These are phyloP conservation scores for Tolmerus cingulatus DNA, from an alignment of 2,888 invertebrate genomes.

Conservation along the genomic window DNA sequence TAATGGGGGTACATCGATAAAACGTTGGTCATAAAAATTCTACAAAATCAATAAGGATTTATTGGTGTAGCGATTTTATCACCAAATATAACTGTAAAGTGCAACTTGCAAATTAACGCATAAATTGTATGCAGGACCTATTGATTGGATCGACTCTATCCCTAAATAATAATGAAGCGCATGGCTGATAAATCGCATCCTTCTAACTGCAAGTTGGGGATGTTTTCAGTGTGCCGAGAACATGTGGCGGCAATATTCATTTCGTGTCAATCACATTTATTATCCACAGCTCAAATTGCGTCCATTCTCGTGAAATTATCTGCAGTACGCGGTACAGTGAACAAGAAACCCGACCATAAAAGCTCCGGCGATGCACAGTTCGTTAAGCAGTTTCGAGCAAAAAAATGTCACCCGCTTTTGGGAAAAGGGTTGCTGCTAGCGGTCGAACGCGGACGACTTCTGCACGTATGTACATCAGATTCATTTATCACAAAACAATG, in stretches of 20 bases:
- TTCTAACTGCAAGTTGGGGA: background rate
- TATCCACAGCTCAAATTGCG: constrained; percentile 33
- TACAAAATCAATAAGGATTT: no score
- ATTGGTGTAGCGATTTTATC: no score
- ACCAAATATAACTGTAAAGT: no score
- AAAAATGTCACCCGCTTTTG: background rate
- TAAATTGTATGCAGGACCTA: background rate
- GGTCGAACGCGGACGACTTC: background rate
- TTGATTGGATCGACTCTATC: background rate
- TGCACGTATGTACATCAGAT: background rate
- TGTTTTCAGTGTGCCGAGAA: background rate
- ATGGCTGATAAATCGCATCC: background rate
- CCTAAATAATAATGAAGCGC: background rate
- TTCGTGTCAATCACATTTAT: constrained; percentile 33
- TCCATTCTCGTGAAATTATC: constrained; percentile 36
- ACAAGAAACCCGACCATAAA: constrained; percentile 24
- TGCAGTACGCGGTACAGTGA: constrained; percentile 33
- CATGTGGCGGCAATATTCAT: constrained; percentile 21
- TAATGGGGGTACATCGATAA: no score
- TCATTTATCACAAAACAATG: constrained; percentile 39
- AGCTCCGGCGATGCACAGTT: constrained; percentile 12
- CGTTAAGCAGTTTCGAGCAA: constrained; percentile 32
- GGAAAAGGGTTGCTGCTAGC: background rate
- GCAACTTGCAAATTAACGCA: no score
- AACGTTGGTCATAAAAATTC: no score